These are phyloP conservation scores for Hermetia illucens DNA, from an alignment of 1,140 invertebrate species.

Conservation along the genomic window DNA sequence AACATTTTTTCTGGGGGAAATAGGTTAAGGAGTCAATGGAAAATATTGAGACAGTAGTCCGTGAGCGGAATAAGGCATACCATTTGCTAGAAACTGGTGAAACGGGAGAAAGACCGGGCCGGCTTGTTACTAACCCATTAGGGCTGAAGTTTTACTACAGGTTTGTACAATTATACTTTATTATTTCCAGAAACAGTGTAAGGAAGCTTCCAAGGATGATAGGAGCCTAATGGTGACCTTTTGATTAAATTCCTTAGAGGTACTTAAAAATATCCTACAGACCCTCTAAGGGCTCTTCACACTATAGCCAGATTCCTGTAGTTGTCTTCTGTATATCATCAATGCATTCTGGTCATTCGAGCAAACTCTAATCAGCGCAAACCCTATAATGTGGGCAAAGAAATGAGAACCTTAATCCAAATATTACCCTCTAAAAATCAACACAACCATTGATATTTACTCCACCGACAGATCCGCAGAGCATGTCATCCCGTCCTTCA, in stretches of 20 bases:
- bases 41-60: constrained; percentile 81
- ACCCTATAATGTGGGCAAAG: no score
- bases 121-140: constrained; percentile 39
- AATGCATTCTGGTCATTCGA: background rate
- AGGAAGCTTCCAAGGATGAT: constrained; percentile 8
- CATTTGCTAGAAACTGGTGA: constrained; percentile 80
- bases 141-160: constrained; percentile 39
- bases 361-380: no score
- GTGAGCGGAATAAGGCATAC: constrained; percentile 87
- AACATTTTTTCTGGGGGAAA: background rate
- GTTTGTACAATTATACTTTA: constrained; percentile 8
- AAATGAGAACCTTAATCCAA: no score
- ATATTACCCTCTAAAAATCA: no score
- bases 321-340: no score
- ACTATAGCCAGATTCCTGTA: no score
- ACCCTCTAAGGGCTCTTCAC: no score
- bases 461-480: constrained; percentile 31
- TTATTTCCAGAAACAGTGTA: constrained; percentile 9
- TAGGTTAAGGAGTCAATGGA: constrained; percentile 79
- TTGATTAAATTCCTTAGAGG: constrained; percentile 23
- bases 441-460: no score
- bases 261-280: no score
- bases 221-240: constrained; percentile 27
- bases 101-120: constrained; percentile 56
- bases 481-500: constrained; percentile 40